Conservation (phyloP, 1,140 invertebrate species). For the Drosophila saltans region DNA sequence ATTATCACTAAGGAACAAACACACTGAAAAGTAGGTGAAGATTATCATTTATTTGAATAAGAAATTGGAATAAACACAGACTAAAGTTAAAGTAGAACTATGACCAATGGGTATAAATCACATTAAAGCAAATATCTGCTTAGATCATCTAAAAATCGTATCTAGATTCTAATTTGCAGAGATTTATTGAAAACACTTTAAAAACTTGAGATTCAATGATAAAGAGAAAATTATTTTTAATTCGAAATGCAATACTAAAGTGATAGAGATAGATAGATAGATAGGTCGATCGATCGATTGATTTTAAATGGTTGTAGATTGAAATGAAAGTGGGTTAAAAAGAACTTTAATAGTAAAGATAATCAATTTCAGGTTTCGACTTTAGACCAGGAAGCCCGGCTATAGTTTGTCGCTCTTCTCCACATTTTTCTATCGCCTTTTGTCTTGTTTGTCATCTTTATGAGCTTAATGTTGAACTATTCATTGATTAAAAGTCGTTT, state of each 20-base stretch:
- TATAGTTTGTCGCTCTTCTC: neutral
- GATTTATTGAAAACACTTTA: conserved; percentile 2
- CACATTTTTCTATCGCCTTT: conserved; percentile 24
- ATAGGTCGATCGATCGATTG: neutral
- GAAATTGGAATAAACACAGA: neutral
- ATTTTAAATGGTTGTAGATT: neutral
- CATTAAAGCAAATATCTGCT: too few species aligned
- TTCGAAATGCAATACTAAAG: neutral
- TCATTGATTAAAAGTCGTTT: conserved; percentile 37
- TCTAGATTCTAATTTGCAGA: conserved; percentile 2
- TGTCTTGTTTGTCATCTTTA: conserved; percentile 19
- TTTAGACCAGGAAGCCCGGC: neutral
- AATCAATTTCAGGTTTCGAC: neutral
- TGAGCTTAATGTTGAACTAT: conserved; percentile 31
- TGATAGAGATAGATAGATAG: neutral
- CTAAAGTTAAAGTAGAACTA: neutral
- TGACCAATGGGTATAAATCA: too few species aligned
- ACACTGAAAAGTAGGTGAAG: neutral
- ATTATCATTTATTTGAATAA: neutral
- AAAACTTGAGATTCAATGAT: neutral
- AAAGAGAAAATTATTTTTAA: neutral
- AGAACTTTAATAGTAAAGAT: neutral
- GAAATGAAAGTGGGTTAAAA: conserved; percentile 6
- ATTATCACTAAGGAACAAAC: too few species aligned
- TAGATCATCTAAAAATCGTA: too few species aligned